Evolutionary conservation across 2,113 vertebrate species (phyloP), one percentile per base, ranked within the genome.

Genomic region (Leuciscus idus): DNA sequence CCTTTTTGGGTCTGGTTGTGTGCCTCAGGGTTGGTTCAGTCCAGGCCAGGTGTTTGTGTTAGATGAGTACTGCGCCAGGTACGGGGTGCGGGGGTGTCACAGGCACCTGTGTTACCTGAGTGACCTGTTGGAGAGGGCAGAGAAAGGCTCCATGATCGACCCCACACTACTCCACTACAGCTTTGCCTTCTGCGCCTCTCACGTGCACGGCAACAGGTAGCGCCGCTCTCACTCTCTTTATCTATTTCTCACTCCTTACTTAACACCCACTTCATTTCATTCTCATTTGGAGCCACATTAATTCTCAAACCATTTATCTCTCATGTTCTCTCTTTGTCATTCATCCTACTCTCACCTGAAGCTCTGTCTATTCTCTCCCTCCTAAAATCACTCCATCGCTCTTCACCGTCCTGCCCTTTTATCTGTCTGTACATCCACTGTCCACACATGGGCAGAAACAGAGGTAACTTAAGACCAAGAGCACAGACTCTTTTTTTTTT

Each of bases 121-220:
- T 77, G 97, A 99, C 93, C 95, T 99, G 92, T 95, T 99, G 88
- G 97, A 98, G 92, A 93, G 98, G 85, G 98, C 98, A 28, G 98
- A 99, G 95, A 98, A 99, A 0, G 98, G 98, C 81, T 97, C 97
- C 91, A 99, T 99, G 98, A 97, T 99, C 52, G 98, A 99, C 94
- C 98, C 98, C 88, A 99, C 98, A 33, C 96, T 99, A 85, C 97
- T 99, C 70, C 98, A 99, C 93, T 99, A 99, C 94, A 99, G 98
- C 94, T 99, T 97, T 84, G 98, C 98, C 92, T 99, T 99, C 94
- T 99, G 98, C 78, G 98, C 98, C 77, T 99, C 98, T 23, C 98
- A 99, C 43, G 98, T 99, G 88, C 97, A 99, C 36, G 98, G 98
- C 89, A 99, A 99, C 96, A 98, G 98, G 98, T 99, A 96, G 8